Conservation (phyloP, 2,113 vertebrate species). For the Zapornia atra region DNA sequence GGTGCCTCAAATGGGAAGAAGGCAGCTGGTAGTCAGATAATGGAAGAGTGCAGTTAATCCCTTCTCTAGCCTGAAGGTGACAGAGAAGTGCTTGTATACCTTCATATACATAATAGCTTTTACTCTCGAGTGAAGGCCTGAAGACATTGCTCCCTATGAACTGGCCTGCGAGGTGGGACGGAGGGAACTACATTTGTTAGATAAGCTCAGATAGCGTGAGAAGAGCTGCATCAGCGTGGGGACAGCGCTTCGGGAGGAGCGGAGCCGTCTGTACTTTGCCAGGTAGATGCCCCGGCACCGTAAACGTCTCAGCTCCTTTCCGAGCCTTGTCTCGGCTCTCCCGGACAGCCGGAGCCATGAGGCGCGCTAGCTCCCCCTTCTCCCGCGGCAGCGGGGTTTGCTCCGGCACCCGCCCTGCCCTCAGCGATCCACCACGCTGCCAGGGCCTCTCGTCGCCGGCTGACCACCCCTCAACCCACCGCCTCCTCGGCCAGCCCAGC, state of each 20-base stretch:
- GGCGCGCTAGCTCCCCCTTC: background rate
- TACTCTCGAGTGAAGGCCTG: background rate
- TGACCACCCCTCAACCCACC: accelerated
- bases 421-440: background rate
- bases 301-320: background rate
- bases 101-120: accelerated
- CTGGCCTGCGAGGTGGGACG: too few relatives aligned
- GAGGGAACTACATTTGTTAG: too few relatives aligned
- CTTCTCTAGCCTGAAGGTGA: background rate
- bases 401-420: background rate
- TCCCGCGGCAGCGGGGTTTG: background rate
- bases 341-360: background rate
- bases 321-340: too few relatives aligned
- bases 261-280: background rate
- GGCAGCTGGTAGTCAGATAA: background rate
- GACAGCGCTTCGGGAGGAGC: background rate
- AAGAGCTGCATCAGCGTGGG: background rate
- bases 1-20: background rate
- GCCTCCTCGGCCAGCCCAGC: accelerated
- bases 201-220: too few relatives aligned
- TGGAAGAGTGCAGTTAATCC: too few relatives aligned
- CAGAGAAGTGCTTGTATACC: background rate
- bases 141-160: background rate
- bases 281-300: too few relatives aligned
- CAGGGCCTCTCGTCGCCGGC: background rate